Conservation (phyloP, 1,140 invertebrate genomes). For the Fopius arisanus region DNA sequence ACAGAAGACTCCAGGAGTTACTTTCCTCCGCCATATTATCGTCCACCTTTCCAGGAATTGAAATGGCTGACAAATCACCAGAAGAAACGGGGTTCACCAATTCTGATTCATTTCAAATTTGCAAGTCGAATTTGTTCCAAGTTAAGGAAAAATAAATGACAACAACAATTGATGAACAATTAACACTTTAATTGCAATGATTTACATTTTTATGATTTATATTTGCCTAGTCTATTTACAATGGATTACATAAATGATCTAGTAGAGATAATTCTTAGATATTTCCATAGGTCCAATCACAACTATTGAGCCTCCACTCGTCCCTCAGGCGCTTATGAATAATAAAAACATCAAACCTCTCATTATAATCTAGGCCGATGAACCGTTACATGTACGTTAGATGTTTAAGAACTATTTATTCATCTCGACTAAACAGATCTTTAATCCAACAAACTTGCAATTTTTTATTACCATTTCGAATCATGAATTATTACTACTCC, state of each 20-base stretch:
- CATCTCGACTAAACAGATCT: background rate
- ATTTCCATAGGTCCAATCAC: background rate
- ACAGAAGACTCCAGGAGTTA: no score
- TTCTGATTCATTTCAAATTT: no score
- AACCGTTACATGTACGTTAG: constrained; percentile 18
- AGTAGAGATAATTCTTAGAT: no score
- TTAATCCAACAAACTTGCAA: background rate
- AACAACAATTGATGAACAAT: background rate
- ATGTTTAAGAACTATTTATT: constrained; percentile 7
- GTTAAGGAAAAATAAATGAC: background rate
- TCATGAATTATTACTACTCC: no score
- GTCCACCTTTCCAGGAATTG: no score
- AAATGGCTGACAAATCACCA: no score
- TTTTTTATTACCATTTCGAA: background rate
- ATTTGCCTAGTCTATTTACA: background rate
- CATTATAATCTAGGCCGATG: constrained; percentile 19
- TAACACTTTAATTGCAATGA: no score
- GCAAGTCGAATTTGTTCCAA: no score
- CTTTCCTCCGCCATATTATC: no score
- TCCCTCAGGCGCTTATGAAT: background rate
- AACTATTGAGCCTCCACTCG: background rate
- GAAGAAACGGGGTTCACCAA: no score
- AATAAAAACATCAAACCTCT: background rate
- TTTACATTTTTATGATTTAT: background rate
- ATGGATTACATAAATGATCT: background rate